Base-by-base conservation (phyloP, 2,113 vertebrate species). In the Halcyon senegalensis region DNA sequence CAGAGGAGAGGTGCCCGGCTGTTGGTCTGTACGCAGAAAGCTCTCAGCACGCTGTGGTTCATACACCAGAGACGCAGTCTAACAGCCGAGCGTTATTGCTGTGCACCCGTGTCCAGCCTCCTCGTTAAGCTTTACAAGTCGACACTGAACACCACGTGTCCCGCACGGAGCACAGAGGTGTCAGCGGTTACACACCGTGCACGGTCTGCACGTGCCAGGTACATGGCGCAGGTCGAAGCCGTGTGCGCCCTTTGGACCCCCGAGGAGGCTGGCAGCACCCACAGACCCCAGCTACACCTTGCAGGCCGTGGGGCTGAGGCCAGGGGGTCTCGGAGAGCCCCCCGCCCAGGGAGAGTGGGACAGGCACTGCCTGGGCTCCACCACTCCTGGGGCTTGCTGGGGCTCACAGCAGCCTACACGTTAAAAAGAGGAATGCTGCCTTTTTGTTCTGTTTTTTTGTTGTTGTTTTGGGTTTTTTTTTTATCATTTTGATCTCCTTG, bases 11-110 rank as follows among this genome's bases (percentile, higher is more conserved):
- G 73, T 37, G 73, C 64, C 53, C 20, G 28, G 73, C 81, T 87
- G 83, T 19, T 12, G 3, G 53, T 37, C 69, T 30, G 31, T 46
- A 30, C 8, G 13, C 1, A 43, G 69, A 73, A 72, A 74, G 72
- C 85, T 82, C 72, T 43, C 69, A 39, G 82, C 87, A 77, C 13
- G 1, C 30, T 6, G 37, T 16, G 68, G 23, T 35, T 87, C 46
- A 30, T 37, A 77, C 84, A 93, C 75, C 39, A 37, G 33, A 50
- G 92, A 88, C 39, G 5, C 43, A 14, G 89, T 94, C 90, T 25
- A 78, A 95, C 84, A 81, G 41, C n/a, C 31, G n/a, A 76, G 82
- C 51, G 1, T 96, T 97, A 97, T 96, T 97, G 97, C 97, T 92
- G 17, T 78, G 89, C 80, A 39, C 87, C 91, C 70, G 59, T 74